phyloP scores from a whole-genome alignment of 2,797 vertebrate species.

The Sphenodon punctatus region DNA sequence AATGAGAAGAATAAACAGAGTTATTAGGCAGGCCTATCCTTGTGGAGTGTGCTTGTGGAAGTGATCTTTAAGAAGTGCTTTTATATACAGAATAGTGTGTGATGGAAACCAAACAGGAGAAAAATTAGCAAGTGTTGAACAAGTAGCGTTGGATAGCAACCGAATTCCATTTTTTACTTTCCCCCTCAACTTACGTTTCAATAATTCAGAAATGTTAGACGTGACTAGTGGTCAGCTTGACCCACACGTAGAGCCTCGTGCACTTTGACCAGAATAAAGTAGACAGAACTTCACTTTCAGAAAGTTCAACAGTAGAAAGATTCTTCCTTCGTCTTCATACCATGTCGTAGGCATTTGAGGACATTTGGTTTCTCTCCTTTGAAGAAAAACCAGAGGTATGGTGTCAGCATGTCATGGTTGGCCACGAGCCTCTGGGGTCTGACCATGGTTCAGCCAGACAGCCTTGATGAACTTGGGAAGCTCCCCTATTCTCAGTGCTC shows the following conservation, averaged over 20 bases:
- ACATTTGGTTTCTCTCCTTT: not conserved
- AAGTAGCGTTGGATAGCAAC: not conserved
- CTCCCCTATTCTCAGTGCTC: not conserved
- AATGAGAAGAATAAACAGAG: not conserved
- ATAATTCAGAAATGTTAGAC: too few relatives aligned
- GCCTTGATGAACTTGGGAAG: constrained; percentile 42
- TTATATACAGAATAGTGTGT: too few relatives aligned
- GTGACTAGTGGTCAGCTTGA: too few relatives aligned
- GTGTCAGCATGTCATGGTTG: not conserved
- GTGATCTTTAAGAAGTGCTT: too few relatives aligned
- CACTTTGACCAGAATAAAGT: too few relatives aligned
- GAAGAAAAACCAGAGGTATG: rapidly evolving
- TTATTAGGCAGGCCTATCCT: too few relatives aligned
- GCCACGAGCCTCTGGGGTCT: too few relatives aligned
- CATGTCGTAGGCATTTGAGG: not conserved
- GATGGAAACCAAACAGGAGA: too few relatives aligned
- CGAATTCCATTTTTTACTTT: not conserved
- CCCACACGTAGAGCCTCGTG: too few relatives aligned
- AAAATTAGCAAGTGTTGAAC: too few relatives aligned
- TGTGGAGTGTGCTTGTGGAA: not conserved
- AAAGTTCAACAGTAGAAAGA: not conserved
- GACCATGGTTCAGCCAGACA: not conserved
- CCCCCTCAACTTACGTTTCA: too few relatives aligned
- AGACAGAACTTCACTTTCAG: not conserved
- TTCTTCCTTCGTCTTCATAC: not conserved